Percentiles rank a stretch among this genome's conserved stretches.
These are phyloP conservation scores for Tokudaia tokunoshimensis DNA, from an alignment of 2,797 vertebrate genomes.

Conservation along the genomic window DNA sequence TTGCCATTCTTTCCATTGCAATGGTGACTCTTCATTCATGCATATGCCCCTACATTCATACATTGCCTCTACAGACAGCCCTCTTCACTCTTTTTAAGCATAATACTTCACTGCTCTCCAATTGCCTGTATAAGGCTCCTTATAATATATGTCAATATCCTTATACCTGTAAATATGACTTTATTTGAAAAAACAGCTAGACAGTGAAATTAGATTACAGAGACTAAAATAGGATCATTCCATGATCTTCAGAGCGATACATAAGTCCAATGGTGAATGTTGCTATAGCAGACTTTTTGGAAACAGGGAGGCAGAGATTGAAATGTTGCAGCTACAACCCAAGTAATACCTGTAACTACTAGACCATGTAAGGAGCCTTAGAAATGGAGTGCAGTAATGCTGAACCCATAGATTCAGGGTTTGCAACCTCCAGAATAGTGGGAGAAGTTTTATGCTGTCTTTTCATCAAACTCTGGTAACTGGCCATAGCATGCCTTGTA, in stretches of 20 bases:
- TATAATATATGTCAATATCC: not conserved
- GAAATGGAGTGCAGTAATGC: not conserved
- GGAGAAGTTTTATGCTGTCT: not conserved
- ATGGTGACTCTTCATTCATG: not conserved
- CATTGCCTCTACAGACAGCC: not conserved
- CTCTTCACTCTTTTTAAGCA: not conserved
- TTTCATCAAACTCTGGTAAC: not conserved
- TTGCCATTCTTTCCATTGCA: not conserved
- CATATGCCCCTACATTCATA: not conserved
- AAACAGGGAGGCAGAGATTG: not conserved
- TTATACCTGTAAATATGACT: not conserved
- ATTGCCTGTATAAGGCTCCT: rapidly evolving
- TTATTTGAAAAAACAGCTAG: not conserved
- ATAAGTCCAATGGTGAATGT: not conserved
- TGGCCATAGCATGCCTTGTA: not conserved
- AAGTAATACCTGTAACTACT: not conserved
- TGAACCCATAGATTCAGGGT: not conserved
- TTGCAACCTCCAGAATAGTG: not conserved
- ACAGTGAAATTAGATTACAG: not conserved
- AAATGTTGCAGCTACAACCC: not conserved
- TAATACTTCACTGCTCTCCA: not conserved
- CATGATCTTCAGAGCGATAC: not conserved
- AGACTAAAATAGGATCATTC: not conserved
- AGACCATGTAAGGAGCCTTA: rapidly evolving
- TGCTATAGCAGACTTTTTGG: not conserved